Base-by-base conservation (phyloP, 2,113 vertebrate genomes). In the Girardinichthys multiradiatus region DNA sequence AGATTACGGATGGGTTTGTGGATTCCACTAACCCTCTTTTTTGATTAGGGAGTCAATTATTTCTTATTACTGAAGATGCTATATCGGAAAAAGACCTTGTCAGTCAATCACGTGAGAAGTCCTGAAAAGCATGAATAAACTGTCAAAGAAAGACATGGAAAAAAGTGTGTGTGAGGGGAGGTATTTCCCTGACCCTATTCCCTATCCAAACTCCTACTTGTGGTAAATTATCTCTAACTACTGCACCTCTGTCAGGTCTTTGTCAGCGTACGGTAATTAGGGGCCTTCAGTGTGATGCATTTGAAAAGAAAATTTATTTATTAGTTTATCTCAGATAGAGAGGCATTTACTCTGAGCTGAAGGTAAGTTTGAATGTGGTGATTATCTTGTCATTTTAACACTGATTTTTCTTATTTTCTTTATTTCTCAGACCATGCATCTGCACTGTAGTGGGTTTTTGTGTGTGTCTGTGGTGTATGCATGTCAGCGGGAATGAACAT, bases 231-330 rank as follows among this genome's bases (percentile, higher is more conserved):
- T 92, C 94, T 94, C 94, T 93, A 94, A 94, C 93, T 94, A 93
- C 90, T 94, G 92, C 92, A 92, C 91, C 89, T 92, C 92, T 94
- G 94, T 95, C 93, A 93, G 87, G 87, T 87, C 85, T 93, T 92
- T 93, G 91, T 93, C 92, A 92, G 89, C 3, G 67, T 84, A 90
- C 91, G 93, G 86, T 94, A 94, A 95, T 95, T 93, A 94, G 87
- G 48, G 83, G 85, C 83, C 80, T 90, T 89, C 80, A 77, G 89
- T 84, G 80, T 82, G 81, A 88, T 85, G 84, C 88, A 86, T 92
- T 91, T 92, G 89, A 93, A 94, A 87, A 91, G 86, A 94, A 92
- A 93, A 93, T 94, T 89, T 94, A 94, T 95, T 94, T 95, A 95
- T 94, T 94, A 90, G 92, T 94, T 94, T 93, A 90, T 91, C 90